phyloP scores from a whole-genome alignment of 2,797 vertebrate genomes.

The Lepidocolaptes lacrymiger region DNA sequence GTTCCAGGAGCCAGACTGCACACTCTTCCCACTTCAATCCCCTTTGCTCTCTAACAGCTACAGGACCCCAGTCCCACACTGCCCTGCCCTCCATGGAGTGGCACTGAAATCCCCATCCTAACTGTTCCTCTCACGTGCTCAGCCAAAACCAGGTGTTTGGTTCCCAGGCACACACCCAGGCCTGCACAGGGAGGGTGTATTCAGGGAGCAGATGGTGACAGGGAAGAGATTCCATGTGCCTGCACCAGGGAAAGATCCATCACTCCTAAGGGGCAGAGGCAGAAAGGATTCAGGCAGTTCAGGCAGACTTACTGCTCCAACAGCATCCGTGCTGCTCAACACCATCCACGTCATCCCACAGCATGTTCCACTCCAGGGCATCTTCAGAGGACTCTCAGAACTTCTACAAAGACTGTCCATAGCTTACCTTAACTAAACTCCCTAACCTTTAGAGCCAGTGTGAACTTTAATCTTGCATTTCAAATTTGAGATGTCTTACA shows the following conservation, averaged over 20 bases:
- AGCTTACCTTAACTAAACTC: neutral
- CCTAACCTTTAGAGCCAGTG: neutral
- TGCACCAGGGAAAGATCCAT: neutral
- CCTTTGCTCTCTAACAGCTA: neutral
- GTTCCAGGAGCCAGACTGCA: neutral
- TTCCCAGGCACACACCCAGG: neutral
- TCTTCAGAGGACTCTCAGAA: neutral
- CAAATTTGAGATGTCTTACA: neutral
- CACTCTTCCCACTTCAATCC: neutral
- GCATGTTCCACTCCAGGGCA: neutral
- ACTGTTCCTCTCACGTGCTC: constrained; percentile 10
- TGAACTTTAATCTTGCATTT: neutral
- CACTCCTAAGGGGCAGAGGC: neutral
- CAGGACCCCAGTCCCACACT: neutral
- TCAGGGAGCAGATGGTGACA: neutral
- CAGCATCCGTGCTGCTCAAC: neutral
- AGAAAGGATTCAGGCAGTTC: neutral
- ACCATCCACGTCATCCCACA: neutral
- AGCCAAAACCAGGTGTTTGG: neutral
- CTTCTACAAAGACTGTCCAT: neutral
- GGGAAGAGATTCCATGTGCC: neutral
- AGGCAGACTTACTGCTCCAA: neutral
- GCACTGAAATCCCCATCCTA: neutral
- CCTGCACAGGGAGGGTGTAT: neutral
- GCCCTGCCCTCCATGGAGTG: neutral